A percentile compares a stretch with the other conserved stretches of the same genome.
Conservation (phyloP, 2,888 invertebrate genomes). For the Ophion slaviceki region DNA sequence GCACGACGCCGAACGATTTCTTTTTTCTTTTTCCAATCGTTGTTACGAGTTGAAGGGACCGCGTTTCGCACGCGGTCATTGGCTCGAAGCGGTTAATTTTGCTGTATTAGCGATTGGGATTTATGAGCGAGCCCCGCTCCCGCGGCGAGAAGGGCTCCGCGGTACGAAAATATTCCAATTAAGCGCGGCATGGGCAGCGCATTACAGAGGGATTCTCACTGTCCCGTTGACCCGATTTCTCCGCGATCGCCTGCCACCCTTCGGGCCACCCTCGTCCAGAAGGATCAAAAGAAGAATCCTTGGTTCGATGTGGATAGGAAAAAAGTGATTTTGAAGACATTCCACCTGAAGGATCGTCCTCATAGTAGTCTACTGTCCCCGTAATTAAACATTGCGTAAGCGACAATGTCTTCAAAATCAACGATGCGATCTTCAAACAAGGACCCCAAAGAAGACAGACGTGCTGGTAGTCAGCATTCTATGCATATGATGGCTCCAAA, state of each 20-base stretch:
- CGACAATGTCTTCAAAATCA: neutral
- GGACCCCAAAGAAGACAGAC: neutral
- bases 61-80: neutral
- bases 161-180: slow-evolving; percentile 63
- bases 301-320: neutral
- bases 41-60: neutral
- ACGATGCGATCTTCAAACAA: neutral
- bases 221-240: slow-evolving; percentile 70
- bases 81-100: slow-evolving; percentile 21
- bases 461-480: neutral
- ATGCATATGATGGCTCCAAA: neutral
- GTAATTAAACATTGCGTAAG: neutral
- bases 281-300: slow-evolving; percentile 48
- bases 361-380: neutral
- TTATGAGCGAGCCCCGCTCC: slow-evolving; percentile 2
- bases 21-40: neutral
- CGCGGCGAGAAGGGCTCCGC: slow-evolving; percentile 13
- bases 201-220: slow-evolving; percentile 53
- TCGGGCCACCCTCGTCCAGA: slow-evolving; percentile 18
- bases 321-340: neutral
- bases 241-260: slow-evolving; percentile 32
- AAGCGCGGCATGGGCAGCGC: slow-evolving; percentile 52
- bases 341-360: neutral
- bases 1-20: neutral
- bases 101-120: slow-evolving; percentile 13